Conservation (phyloP, 30 jellyfish, hydroid and myxozoan species). For the Hydractinia symbiolongicarpus region DNA sequence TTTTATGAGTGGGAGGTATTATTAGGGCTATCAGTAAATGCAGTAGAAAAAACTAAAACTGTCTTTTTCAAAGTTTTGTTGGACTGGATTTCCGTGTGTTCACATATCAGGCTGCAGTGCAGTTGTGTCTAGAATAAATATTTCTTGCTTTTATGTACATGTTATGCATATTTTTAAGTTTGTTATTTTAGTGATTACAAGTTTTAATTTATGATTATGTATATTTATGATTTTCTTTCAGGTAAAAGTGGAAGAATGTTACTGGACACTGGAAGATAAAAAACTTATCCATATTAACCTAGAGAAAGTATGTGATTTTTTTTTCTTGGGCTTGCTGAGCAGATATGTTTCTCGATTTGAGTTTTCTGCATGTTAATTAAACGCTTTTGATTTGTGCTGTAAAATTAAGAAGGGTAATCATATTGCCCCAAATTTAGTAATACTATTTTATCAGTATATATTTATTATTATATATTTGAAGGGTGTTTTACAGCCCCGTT, state of each 20-base stretch:
- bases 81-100: background rate
- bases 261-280: slow-evolving; percentile 95
- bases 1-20: no score
- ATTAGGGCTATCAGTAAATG: no score
- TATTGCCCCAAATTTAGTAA: no score
- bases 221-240: slow-evolving; percentile 17
- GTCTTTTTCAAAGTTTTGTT: background rate
- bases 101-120: background rate
- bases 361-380: no score
- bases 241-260: slow-evolving; percentile 94
- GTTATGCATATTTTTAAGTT: background rate
- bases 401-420: no score
- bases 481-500: no score
- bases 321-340: background rate
- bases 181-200: background rate
- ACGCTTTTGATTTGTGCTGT: no score
- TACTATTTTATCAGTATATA: no score
- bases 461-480: no score
- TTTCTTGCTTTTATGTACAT: background rate
- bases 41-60: no score
- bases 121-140: background rate
- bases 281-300: slow-evolving; percentile 68
- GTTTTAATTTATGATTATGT: no score
- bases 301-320: slow-evolving; percentile 61
- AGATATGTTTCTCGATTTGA: background rate